Evolutionary conservation across 1,140 invertebrate species (phyloP), one percentile per base, ranked within the genome.

Genomic region (Pseudomyrmex cubaensis): DNA sequence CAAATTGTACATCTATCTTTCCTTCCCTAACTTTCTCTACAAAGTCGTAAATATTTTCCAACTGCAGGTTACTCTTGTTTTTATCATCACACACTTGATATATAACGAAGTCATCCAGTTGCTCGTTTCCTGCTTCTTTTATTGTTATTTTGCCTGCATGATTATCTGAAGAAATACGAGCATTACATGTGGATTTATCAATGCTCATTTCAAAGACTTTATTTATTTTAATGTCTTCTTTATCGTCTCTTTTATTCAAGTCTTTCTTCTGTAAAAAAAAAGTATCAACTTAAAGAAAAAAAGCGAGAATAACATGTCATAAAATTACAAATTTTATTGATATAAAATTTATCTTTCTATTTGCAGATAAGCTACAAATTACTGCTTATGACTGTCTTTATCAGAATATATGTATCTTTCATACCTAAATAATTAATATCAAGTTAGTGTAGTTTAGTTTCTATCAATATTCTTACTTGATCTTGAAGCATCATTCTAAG

Each of bases 401-500:
- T 35, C 35, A 35, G 35, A 35, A 7, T 35, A 7, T 35, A 35
- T 35, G 5, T 35, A 35, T 35, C 4, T 0, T 35, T 35, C 35
- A 35, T 35, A 35, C 5, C 35, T 35, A 35, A 35, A 35, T 35
- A 44, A 44, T 17, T 54, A 15, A 48, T 48, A 48, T 62, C 0
- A 75, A 48, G 52, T 64, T 76, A 22, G 67, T 54, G 3, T 78
- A 2, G 59, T n/a, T 70, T 70, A 78, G 17, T 78, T 13, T 25
- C 7, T 35, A 17, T 50, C 12, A 67, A 7, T 44, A 22, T 89
- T 89, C 85, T 62, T 1, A 80, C 20, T 56, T 90, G 83, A 15
- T 56, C 85, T 52, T 91, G 86, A 59, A 93, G 90, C 88, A 94
- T 92, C 78, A 91, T 90, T 2, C 89, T 87, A 0, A 94, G 85